Evolutionary conservation across 2,888 invertebrate species (phyloP).

Genomic region (Trachelus iudaicus): DNA sequence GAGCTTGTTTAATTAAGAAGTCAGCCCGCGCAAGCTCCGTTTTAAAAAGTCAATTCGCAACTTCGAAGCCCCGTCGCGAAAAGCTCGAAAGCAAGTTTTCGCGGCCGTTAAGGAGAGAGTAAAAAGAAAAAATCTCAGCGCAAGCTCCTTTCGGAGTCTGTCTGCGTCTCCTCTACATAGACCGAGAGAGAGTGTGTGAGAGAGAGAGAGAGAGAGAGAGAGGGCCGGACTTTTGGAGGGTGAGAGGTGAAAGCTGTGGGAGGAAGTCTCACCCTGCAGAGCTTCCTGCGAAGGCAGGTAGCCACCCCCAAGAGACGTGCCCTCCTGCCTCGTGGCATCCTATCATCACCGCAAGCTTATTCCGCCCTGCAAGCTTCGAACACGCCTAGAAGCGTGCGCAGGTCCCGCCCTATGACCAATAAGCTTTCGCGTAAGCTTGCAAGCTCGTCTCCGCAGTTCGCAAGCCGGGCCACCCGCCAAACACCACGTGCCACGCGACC

Average conservation of each 20-base stretch:
- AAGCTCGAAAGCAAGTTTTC: conserved; percentile 27
- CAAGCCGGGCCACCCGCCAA: conserved; percentile 53
- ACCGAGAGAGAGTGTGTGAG: background rate
- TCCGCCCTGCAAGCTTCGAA: conserved; percentile 55
- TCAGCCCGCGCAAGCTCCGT: too few species aligned
- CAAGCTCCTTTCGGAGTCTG: too few species aligned
- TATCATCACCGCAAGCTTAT: conserved; percentile 56
- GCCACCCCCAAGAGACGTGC: conserved; percentile 56
- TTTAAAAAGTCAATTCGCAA: conserved; percentile 27
- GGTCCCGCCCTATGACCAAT: conserved; percentile 61
- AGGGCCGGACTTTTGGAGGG: conserved; percentile 31
- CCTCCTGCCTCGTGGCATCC: conserved; percentile 47
- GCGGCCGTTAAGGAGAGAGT: conserved; percentile 18
- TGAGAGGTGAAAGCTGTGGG: background rate
- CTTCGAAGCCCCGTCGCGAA: conserved; percentile 17
- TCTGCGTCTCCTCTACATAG: too few species aligned
- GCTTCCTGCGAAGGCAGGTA: conserved; percentile 25
- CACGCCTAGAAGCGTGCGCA: conserved; percentile 63
- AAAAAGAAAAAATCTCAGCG: background rate
- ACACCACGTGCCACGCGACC: conserved; percentile 64
- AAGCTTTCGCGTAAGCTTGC: conserved; percentile 49
- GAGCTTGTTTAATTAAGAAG: too few species aligned
- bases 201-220: conserved; percentile 36
- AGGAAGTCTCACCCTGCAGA: conserved; percentile 7
- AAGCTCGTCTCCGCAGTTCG: conserved; percentile 46